Evolutionary conservation across 2,888 invertebrate species (phyloP).

Genomic region (Hypsopygia costalis): DNA sequence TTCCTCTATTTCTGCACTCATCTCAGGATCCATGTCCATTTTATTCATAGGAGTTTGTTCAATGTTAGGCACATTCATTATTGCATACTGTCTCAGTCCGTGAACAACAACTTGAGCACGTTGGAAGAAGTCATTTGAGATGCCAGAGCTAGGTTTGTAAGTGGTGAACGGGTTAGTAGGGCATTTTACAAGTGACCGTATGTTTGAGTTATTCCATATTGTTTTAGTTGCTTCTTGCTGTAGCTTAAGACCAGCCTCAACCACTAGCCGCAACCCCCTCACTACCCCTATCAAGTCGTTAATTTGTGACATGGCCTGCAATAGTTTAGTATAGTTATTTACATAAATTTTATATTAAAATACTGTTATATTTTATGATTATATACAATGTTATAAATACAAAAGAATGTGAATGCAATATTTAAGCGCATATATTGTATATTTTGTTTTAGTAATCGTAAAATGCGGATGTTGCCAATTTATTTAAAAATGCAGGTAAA

Average conservation of each 20-base stretch:
- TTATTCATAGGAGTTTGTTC: constrained; percentile 30
- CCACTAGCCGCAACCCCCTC: constrained; percentile 85
- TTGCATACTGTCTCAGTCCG: constrained; percentile 83
- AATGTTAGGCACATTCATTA: constrained; percentile 53
- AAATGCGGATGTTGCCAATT: no score
- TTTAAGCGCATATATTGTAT: no score
- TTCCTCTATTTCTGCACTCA: constrained; percentile 61
- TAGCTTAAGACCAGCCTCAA: constrained; percentile 83
- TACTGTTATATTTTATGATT: no score
- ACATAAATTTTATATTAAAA: constrained; percentile 5
- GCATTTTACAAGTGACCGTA: constrained; percentile 70
- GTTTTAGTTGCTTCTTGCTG: constrained; percentile 82
- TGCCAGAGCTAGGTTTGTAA: constrained; percentile 42
- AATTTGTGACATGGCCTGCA: constrained; percentile 78
- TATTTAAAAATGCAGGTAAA: no score
- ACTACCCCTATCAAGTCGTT: constrained; percentile 85
- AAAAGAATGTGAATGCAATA: no score
- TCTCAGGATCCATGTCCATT: constrained; percentile 47
- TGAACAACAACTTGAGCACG: constrained; percentile 85
- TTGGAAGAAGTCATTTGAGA: constrained; percentile 73
- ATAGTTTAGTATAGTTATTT: constrained; percentile 37
- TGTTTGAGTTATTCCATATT: constrained; percentile 86
- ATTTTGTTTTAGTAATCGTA: no score
- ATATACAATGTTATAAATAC: no score
- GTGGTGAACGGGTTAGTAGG: constrained; percentile 49